A percentile compares a stretch with the other conserved stretches of the same genome.
phyloP scores from a whole-genome alignment of 2,113 vertebrate genomes.

The Mormyrus lacerda region DNA sequence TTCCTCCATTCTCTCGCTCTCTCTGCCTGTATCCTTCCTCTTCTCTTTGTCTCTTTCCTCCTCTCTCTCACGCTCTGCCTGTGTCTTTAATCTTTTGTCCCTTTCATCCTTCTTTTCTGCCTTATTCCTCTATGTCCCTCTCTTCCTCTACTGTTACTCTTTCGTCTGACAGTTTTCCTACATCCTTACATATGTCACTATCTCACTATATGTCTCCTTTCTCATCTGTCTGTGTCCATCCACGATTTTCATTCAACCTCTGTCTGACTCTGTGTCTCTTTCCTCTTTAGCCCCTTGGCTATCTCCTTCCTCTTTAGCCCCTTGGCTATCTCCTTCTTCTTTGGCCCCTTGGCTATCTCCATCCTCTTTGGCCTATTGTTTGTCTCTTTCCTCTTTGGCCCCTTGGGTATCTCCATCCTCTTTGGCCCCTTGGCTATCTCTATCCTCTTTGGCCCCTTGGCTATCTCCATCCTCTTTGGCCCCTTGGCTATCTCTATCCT shows the following conservation, averaged over 20 bases:
- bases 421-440: no score
- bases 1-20: neutral
- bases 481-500: no score
- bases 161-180: neutral
- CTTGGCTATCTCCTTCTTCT: fast-evolving
- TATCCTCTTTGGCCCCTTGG: no score
- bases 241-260: neutral
- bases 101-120: neutral
- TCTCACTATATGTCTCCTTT: neutral
- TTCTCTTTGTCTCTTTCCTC: neutral
- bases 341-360: no score
- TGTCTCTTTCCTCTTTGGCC: no score
- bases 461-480: no score
- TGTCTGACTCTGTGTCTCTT: neutral
- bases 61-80: neutral
- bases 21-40: neutral
- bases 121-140: neutral
- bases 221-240: neutral
- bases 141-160: neutral
- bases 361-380: no score
- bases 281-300: no score
- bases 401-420: no score
- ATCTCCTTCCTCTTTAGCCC: no score
- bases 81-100: neutral
- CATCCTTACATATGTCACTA: neutral